Conservation (phyloP, 92 coral and sea anemone genomes). For the Porites rus region DNA sequence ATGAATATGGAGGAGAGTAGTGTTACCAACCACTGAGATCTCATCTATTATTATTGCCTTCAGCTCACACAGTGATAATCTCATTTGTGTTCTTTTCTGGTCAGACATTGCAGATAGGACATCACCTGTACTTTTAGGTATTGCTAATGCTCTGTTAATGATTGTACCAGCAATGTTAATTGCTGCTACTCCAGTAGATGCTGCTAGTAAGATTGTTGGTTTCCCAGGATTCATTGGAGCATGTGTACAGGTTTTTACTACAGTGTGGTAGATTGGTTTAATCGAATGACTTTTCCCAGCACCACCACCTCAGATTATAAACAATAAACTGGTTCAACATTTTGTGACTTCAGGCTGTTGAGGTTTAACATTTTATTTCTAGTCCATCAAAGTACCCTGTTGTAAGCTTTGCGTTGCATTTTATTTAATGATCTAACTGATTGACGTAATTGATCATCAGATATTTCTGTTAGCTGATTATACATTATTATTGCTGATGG, state of each 20-base stretch:
- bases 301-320: constrained; percentile 65
- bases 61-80: constrained; percentile 50
- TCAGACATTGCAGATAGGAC: constrained; percentile 55
- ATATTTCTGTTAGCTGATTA: constrained; percentile 59
- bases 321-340: constrained; percentile 54
- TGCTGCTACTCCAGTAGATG: constrained; percentile 62
- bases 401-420: constrained; percentile 48
- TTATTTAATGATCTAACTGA: constrained; percentile 59
- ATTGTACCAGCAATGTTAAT: constrained; percentile 39
- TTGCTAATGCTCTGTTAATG: constrained; percentile 46
- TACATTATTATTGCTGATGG: constrained; percentile 4
- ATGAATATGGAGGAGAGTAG: constrained; percentile 60
- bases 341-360: constrained; percentile 42
- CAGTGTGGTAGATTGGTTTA: constrained; percentile 44
- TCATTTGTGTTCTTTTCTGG: constrained; percentile 59
- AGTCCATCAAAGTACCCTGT: constrained; percentile 49
- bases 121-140: constrained; percentile 35
- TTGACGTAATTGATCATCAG: constrained; percentile 64
- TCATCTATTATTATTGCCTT: constrained; percentile 68
- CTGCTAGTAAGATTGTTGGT: constrained; percentile 31
- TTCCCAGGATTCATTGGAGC: constrained; percentile 46
- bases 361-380: constrained; percentile 52
- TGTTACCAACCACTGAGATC: constrained; percentile 65
- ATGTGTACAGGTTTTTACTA: constrained; percentile 54
- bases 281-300: constrained; percentile 52